A percentile compares a stretch with the other conserved stretches of the same genome.
Conservation (phyloP, 2,113 vertebrate species). For the Saimiri boliviensis region DNA sequence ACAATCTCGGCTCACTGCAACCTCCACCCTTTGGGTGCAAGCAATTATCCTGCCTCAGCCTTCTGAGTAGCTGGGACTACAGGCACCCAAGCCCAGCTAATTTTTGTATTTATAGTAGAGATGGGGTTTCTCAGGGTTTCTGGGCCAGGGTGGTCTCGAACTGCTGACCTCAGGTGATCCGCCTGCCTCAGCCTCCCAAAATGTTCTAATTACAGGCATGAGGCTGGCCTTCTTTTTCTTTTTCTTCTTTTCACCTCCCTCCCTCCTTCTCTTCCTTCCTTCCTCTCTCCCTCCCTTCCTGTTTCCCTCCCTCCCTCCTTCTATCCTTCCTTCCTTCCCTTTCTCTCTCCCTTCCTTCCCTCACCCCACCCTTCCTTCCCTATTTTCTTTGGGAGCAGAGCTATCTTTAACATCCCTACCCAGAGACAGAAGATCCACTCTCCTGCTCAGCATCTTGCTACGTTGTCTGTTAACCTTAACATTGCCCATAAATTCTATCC, state of each 20-base stretch:
- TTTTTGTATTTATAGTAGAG: no score
- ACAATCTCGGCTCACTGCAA: no score
- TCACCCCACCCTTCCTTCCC: background rate
- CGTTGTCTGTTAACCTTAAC: background rate
- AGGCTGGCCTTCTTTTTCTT: background rate
- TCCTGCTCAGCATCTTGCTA: background rate
- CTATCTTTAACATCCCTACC: background rate
- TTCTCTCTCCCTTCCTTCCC: rapidly evolving
- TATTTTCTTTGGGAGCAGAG: background rate
- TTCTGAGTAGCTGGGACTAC: no score
- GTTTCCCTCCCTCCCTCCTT: rapidly evolving
- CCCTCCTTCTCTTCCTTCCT: background rate
- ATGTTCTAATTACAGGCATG: no score
- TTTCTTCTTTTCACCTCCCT: background rate
- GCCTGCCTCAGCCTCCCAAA: no score
- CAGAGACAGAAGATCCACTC: background rate
- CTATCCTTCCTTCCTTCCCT: background rate
- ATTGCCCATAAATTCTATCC: background rate
- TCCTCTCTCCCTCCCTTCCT: no score
- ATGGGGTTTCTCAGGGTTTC: no score
- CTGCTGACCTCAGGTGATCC: no score
- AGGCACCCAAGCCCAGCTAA: no score
- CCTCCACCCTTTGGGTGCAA: no score
- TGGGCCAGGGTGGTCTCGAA: no score
- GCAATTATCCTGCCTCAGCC: no score